Base-by-base conservation (phyloP, 2,888 invertebrate genomes). In the Clivina fossor region DNA sequence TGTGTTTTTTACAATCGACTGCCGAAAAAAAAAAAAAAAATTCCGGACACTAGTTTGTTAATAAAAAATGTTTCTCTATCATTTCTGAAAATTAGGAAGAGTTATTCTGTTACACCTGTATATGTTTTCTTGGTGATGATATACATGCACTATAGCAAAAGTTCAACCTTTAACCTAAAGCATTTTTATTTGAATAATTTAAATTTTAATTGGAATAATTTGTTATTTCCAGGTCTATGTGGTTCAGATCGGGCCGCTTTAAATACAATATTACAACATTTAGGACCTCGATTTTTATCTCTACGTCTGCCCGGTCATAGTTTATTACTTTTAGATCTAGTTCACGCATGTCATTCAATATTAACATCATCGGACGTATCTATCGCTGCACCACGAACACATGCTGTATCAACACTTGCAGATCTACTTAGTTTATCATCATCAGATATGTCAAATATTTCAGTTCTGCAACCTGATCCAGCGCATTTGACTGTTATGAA, bases 381-480 rank as follows among this genome's bases (percentile, higher is more conserved):
- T 37, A 77, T 80, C 32, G 72, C 76, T 62, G 24, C 75, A 58
- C 96, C 96, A 0, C 81, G 95, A 57, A 87, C 90, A 7, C 96
- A 96, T 68, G 95, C 95, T 1, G 86, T 94, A 18, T 88, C 93
- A 0, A 85, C 96, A 58, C 77, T 97, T 24, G 94, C 94, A 1
- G 88, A 92, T 1, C 74, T 97, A 50, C 76, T 96, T 33, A 88
- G 92, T 61, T 81, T 93, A 62, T 91, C 93, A 0, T 83, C 87
- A 62, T 26, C 26, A 11, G 74, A 79, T 37, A 77, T 86, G 57
- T 73, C 80, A 58, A 74, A 77, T 9, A 72, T 78, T 18, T 78
- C 76, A 2, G 76, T 80, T 22, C 66, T 80, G 44, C 77, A 76
- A 67, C 85, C 85, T 61, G 84, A 76, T 67, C 78, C 78, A 62